A percentile compares a stretch with the other conserved stretches of the same genome.
phyloP scores from a whole-genome alignment of 2,797 vertebrate species.

The Balearica regulorum region DNA sequence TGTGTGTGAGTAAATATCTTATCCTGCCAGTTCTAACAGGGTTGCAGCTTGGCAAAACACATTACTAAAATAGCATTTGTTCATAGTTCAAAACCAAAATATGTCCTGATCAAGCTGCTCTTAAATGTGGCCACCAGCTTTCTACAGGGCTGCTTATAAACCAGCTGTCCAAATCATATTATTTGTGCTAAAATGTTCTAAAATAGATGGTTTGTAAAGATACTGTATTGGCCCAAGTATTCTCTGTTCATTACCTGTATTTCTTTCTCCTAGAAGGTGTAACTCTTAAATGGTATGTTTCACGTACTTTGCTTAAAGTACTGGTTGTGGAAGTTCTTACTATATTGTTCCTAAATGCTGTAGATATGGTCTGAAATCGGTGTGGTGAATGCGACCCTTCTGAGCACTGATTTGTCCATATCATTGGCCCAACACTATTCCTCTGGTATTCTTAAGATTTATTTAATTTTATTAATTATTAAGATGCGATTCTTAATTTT shows the following conservation, averaged over 20 bases:
- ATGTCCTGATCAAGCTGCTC: background rate
- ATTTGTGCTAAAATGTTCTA: background rate
- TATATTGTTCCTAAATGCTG: background rate
- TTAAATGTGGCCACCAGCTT: background rate
- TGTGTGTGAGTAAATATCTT: constrained; percentile 29
- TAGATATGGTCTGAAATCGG: background rate
- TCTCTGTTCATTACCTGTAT: background rate
- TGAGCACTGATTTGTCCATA: background rate
- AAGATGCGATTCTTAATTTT: background rate
- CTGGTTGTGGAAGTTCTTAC: background rate
- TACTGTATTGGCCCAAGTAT: fast-evolving
- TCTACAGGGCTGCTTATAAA: background rate
- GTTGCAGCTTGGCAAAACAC: constrained; percentile 16
- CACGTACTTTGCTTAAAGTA: background rate
- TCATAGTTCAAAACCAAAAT: background rate
- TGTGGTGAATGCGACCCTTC: background rate
- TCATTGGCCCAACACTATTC: background rate
- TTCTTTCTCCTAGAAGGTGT: background rate
- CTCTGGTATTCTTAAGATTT: background rate
- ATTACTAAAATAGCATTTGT: constrained; percentile 3
- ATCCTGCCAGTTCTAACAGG: constrained; percentile 12
- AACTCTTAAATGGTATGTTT: background rate
- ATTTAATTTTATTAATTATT: background rate
- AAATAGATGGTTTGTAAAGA: background rate
- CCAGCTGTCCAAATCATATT: background rate